Conservation (phyloP, 2,797 vertebrate genomes). For the Buphagus erythrorhynchus region DNA sequence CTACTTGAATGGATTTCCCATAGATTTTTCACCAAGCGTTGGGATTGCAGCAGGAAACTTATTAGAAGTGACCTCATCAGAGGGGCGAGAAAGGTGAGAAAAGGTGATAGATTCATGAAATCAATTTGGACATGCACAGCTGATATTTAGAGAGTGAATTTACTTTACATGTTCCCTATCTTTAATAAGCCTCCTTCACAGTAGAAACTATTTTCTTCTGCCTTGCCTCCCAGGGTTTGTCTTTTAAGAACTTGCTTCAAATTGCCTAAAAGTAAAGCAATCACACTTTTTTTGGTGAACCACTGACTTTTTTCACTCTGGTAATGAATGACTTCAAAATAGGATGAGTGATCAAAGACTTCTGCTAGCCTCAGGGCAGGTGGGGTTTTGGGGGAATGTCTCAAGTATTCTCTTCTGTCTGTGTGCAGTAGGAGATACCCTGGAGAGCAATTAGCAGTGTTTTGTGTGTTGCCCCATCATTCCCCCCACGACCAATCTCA, state of each 20-base stretch:
- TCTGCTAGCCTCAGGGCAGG: background rate
- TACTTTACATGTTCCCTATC: background rate
- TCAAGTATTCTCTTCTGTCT: background rate
- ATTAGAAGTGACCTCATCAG: constrained; percentile 54
- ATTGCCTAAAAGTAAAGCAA: background rate
- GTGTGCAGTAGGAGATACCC: background rate
- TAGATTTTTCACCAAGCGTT: constrained; percentile 60
- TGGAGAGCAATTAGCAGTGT: background rate
- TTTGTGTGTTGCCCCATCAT: background rate
- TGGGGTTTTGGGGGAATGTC: background rate
- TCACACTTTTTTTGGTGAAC: background rate
- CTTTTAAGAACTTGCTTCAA: background rate
- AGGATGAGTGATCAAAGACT: background rate
- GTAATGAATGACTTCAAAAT: background rate
- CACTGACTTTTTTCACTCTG: background rate
- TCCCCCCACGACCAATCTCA: background rate
- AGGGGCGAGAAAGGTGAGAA: constrained; percentile 19
- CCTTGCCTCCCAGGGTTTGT: background rate
- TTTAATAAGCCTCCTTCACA: constrained; percentile 13
- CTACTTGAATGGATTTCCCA: constrained; percentile 36
- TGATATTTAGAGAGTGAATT: constrained; percentile 42
- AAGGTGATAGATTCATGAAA: constrained; percentile 44
- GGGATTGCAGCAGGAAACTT: constrained; percentile 47
- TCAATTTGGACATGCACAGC: constrained; percentile 31
- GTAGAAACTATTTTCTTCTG: background rate